Base-by-base conservation (phyloP, 2,113 vertebrate genomes). In the Pithys albifrons region DNA sequence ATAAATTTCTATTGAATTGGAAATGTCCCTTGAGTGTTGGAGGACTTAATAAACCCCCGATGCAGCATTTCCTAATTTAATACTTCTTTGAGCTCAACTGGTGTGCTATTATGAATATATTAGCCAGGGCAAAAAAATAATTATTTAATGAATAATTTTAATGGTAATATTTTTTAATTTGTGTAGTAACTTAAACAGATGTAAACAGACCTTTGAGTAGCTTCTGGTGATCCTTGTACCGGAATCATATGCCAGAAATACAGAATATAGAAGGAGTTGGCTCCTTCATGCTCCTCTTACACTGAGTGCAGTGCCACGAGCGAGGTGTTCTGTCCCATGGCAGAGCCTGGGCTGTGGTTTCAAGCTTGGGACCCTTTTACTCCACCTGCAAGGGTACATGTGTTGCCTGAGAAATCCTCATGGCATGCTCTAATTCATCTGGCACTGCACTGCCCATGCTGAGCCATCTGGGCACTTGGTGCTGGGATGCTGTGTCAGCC, bases 391-490 rank as follows among this genome's bases (percentile, higher is more conserved):
- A 7, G 22, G 18, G 29, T 7, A 2, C 3, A 6, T 23, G 31
- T 37, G 28, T 13, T 62, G 35, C 27, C 54, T 45, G 48, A 59
- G 41, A 43, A 29, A 22, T 35, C 15, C 29, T 33, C 5, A 0
- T 4, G 46, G 35, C 55, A 43, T 39, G 22, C 48, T 59, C 24
- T 9, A 5, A 22, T 7, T 39, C 18, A 14, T 14, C 35, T 19
- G 43, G 57, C 51, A 31, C 43, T 7, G 1, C 0, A 2, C 7
- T 25, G 5, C 25, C 52, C 15, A 0, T 35, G 52, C 27, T 3
- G 5, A 46, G 29, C 43, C 1, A 0, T 18, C 29, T 55, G 48
- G n/a, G 18, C 41, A 55, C 2, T 43, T 1, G 1, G 49, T 22
- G 9, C 37, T 8, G 28, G 45, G 77, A 12, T n/a, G 84, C 64